Percentiles rank a stretch among this genome's conserved stretches.
Evolutionary conservation across 2,113 vertebrate genomes (phyloP).

Genomic region (Murina feae): DNA sequence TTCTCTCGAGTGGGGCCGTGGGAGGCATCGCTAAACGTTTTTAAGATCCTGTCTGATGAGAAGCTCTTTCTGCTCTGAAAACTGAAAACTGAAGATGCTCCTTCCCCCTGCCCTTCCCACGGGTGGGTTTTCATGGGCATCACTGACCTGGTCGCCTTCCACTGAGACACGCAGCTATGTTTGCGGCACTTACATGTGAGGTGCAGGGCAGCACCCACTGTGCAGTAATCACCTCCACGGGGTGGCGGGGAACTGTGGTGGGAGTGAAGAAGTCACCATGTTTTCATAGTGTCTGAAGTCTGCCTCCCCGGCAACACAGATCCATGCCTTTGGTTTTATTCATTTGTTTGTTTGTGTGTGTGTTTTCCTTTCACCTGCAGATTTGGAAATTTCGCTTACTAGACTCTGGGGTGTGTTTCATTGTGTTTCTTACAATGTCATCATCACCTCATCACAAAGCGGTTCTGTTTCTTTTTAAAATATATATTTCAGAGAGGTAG

Average conservation of each 20-base stretch:
- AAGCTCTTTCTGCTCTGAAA: constrained; percentile 32
- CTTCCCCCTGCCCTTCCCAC: background rate
- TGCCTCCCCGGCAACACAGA: background rate
- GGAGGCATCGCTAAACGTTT: background rate
- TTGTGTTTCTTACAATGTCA: constrained; percentile 9
- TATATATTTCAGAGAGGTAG: too few relatives aligned
- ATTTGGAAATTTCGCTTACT: background rate
- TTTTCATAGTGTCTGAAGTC: background rate
- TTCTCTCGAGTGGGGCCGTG: constrained; percentile 53
- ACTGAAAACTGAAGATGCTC: background rate
- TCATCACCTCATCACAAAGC: background rate
- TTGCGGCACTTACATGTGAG: background rate
- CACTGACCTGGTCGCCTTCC: background rate
- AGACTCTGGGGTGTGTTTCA: background rate
- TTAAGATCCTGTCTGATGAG: background rate
- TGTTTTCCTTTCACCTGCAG: background rate
- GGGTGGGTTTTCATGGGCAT: background rate
- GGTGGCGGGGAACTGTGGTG: background rate
- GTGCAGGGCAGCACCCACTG: background rate
- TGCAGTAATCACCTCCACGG: background rate
- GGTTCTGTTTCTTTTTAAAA: too few relatives aligned
- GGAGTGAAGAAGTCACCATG: constrained; percentile 32
- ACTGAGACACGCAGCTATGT: background rate
- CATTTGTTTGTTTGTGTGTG: background rate
- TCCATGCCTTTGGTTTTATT: background rate